Conservation (phyloP, 2,797 vertebrate species). For the Phataginus tetradactyla region DNA sequence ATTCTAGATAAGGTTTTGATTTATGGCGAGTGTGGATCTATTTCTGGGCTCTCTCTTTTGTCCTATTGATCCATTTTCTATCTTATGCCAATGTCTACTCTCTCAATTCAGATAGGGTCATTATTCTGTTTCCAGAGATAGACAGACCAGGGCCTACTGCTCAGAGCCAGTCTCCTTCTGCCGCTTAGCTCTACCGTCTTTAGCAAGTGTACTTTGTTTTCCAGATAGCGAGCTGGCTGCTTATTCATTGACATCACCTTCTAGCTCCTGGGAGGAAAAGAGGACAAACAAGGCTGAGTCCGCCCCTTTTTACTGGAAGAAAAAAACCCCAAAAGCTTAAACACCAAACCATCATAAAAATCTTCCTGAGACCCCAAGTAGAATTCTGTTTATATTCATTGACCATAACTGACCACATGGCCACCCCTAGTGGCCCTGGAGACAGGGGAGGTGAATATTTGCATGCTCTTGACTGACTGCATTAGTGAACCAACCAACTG, state of each 20-base stretch:
- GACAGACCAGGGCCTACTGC: not conserved
- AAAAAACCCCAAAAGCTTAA: not conserved
- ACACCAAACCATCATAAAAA: not conserved
- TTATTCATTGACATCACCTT: not conserved
- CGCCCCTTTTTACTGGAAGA: not conserved
- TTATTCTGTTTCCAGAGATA: not conserved
- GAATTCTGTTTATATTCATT: not conserved
- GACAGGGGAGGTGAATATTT: not conserved
- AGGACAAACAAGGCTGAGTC: not conserved
- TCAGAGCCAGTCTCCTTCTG: not conserved
- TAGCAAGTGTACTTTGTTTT: not conserved
- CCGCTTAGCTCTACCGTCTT: not conserved
- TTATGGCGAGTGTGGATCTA: not conserved
- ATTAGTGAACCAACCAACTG: not conserved
- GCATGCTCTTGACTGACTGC: not conserved
- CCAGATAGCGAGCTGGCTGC: not conserved
- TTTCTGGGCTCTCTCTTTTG: not conserved
- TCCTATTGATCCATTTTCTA: not conserved
- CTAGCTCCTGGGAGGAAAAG: not conserved
- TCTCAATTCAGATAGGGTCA: not conserved
- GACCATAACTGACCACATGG: not conserved
- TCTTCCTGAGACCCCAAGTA: not conserved
- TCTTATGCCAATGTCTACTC: not conserved
- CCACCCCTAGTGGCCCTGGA: not conserved
- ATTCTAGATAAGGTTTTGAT: conserved; percentile 20